phyloP scores from a whole-genome alignment of 2,797 vertebrate genomes.

The Siniperca undulata region DNA sequence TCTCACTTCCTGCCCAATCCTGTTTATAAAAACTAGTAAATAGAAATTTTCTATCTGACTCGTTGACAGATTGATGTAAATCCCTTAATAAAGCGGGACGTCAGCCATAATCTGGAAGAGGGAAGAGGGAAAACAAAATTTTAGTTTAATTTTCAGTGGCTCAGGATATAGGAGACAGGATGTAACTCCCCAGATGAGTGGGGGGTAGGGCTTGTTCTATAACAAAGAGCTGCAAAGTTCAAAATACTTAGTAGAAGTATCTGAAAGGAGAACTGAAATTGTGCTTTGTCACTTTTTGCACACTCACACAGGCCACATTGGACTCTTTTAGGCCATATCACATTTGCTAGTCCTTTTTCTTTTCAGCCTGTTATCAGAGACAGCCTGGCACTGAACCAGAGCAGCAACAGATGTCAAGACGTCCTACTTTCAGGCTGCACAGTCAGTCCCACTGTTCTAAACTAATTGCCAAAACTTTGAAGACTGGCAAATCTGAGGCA shows the following conservation, averaged over 20 bases:
- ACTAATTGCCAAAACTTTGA: not conserved
- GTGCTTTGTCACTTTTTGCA: not conserved
- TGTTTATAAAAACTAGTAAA: not conserved
- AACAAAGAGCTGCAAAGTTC: conserved; percentile 26
- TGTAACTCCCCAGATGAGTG: accelerated
- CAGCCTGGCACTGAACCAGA: not conserved
- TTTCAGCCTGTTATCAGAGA: conserved; percentile 11
- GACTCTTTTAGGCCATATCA: not conserved
- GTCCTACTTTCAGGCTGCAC: not conserved
- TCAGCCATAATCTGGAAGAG: too few relatives aligned
- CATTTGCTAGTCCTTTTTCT: not conserved
- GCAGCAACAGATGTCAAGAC: not conserved
- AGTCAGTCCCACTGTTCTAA: not conserved
- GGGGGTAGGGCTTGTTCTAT: not conserved
- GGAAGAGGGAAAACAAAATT: not conserved
- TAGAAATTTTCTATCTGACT: not conserved
- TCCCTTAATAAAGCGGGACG: not conserved
- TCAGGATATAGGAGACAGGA: not conserved
- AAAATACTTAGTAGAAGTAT: not conserved
- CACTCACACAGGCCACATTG: not conserved
- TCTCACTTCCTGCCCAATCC: not conserved
- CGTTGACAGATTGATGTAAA: not conserved
- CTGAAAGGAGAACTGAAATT: not conserved
- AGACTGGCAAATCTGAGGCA: not conserved
- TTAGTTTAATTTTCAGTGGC: conserved; percentile 9